These are phyloP conservation scores for Pammene aurita DNA, from an alignment of 2,888 invertebrate genomes.

Conservation along the genomic window DNA sequence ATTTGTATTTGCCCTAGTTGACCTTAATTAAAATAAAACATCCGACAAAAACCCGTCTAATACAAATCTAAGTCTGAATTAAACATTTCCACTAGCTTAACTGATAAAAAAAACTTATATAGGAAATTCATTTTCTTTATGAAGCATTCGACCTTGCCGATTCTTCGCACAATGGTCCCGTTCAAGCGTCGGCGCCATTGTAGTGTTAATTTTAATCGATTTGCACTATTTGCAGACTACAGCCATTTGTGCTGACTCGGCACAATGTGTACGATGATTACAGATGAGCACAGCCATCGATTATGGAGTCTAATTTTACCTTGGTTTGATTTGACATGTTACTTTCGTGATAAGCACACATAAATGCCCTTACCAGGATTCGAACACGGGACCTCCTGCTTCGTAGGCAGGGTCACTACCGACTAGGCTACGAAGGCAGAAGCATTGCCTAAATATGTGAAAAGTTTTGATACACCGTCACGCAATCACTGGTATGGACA, in stretches of 20 bases:
- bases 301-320: too few species aligned
- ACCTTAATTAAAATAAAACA: constrained; percentile 17
- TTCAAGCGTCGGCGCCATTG: neutral
- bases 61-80: neutral
- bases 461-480: too few species aligned
- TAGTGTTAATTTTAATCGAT: constrained; percentile 18
- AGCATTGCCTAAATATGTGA: too few species aligned
- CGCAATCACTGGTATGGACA: too few species aligned
- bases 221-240: neutral
- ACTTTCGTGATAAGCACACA: too few species aligned
- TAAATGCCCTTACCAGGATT: too few species aligned
- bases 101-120: neutral
- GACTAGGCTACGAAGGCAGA: too few species aligned
- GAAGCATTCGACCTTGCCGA: neutral
- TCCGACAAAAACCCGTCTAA: neutral
- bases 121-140: constrained; percentile 22
- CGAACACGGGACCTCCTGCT: too few species aligned
- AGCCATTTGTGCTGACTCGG: neutral
- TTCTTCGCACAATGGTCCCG: constrained; percentile 4
- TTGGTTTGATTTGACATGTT: neutral
- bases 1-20: constrained; percentile 1
- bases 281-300: too few species aligned
- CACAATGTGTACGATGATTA: neutral
- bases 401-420: too few species aligned
- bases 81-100: neutral